Conservation (phyloP, 1,140 invertebrate genomes). For the Drosophila azteca region DNA sequence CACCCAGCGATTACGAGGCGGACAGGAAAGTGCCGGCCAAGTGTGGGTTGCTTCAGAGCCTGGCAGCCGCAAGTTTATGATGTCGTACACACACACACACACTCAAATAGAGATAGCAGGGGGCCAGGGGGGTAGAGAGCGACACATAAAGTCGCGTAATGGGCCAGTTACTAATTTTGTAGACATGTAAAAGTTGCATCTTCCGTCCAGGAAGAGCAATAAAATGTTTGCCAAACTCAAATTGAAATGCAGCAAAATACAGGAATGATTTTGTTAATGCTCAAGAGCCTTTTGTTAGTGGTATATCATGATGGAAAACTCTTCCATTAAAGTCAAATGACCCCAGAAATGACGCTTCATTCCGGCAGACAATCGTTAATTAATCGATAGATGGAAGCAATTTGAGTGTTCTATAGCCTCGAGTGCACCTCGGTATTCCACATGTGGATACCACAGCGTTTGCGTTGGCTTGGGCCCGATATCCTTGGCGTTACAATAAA, state of each 20-base stretch:
- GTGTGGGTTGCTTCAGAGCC: neutral
- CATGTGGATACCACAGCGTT: no score
- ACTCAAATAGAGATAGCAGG: neutral
- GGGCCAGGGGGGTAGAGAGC: neutral
- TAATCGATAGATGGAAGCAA: no score
- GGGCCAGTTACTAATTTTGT: conserved; percentile 70
- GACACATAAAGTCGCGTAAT: conserved; percentile 76
- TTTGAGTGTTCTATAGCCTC: no score
- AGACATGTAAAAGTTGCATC: conserved; percentile 43
- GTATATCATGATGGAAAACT: conserved; percentile 20
- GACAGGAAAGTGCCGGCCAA: conserved; percentile 21
- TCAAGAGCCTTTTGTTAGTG: conserved; percentile 12
- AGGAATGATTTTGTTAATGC: conserved; percentile 28
- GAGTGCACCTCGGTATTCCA: no score
- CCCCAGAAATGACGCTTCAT: neutral
- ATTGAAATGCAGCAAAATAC: conserved; percentile 31
- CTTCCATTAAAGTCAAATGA: conserved; percentile 16
- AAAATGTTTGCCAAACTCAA: conserved; percentile 34
- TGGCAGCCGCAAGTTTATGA: conserved; percentile 65
- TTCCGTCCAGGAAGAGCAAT: conserved; percentile 16
- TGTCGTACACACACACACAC: conserved; percentile 35
- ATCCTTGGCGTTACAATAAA: no score
- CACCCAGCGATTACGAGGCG: conserved; percentile 26
- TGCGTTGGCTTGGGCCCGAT: no score
- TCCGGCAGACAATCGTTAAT: no score